Evolutionary conservation across 2,113 vertebrate genomes (phyloP).

Genomic region (Trematocara unimaculatum): DNA sequence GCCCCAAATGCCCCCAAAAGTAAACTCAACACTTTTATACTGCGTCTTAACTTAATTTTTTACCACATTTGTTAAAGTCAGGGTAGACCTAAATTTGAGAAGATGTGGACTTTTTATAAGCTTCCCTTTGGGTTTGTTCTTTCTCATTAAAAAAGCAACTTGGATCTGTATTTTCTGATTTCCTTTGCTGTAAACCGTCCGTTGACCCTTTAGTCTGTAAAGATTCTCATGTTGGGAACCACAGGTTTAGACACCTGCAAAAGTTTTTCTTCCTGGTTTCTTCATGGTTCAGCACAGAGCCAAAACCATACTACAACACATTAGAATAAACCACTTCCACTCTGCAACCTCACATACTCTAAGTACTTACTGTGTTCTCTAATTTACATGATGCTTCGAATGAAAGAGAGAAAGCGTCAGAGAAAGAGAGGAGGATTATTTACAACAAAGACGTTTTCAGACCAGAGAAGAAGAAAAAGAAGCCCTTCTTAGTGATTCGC

Average conservation of each 20-base stretch:
- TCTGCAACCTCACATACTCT: background rate
- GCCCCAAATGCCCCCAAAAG: background rate
- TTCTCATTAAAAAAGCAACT: background rate
- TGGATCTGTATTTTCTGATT: background rate
- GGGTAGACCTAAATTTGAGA: background rate
- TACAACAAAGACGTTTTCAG: conserved; percentile 33
- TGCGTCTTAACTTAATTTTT: background rate
- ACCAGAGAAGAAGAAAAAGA: conserved; percentile 11
- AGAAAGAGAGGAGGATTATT: conserved; percentile 11
- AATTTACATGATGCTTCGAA: background rate
- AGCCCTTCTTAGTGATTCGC: conserved; percentile 52
- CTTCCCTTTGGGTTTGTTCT: background rate
- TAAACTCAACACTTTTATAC: background rate
- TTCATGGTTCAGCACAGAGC: background rate
- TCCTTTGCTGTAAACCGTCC: background rate
- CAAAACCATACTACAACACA: background rate
- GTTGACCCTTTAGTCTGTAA: background rate
- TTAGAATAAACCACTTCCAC: background rate
- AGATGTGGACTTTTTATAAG: background rate
- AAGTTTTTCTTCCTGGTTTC: background rate
- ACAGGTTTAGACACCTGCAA: background rate
- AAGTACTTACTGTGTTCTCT: background rate
- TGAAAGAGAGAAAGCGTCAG: background rate
- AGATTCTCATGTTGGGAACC: background rate
- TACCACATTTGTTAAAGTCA: background rate